phyloP scores from a whole-genome alignment of 2,888 invertebrate genomes.

The Liodrosophila aerea region DNA sequence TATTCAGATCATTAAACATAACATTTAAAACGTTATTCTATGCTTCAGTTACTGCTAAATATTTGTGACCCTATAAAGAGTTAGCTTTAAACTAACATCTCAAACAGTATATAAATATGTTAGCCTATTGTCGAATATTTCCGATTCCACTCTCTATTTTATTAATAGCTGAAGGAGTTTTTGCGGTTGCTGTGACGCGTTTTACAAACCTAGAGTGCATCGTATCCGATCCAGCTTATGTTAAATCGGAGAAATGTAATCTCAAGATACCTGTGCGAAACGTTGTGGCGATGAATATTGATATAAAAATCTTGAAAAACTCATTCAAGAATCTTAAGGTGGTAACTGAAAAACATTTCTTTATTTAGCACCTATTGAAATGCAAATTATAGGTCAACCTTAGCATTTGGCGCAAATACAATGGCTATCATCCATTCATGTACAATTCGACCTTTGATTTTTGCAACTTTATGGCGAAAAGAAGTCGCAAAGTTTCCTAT shows the following conservation, averaged over 20 bases:
- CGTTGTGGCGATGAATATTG: constrained; percentile 13
- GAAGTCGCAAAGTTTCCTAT: background rate
- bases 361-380: background rate
- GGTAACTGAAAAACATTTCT: too few relatives aligned
- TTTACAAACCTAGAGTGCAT: constrained; percentile 29
- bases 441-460: constrained; percentile 17
- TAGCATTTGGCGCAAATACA: constrained; percentile 17
- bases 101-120: too few relatives aligned
- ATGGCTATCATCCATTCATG: constrained; percentile 16
- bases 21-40: too few relatives aligned
- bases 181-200: constrained; percentile 1
- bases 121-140: too few relatives aligned
- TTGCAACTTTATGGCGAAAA: background rate
- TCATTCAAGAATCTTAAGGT: constrained; percentile 24
- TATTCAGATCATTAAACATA: too few relatives aligned
- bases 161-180: background rate
- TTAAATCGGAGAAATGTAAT: constrained; percentile 6
- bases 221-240: constrained; percentile 6
- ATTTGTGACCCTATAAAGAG: too few relatives aligned
- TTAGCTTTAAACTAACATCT: too few relatives aligned
- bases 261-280: constrained; percentile 16
- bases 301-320: constrained; percentile 1
- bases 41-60: too few relatives aligned
- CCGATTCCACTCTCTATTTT: too few relatives aligned
- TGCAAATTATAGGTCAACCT: constrained; percentile 9